Conservation (phyloP, 2,888 invertebrate species). For the Sarcophaga carnaria region DNA sequence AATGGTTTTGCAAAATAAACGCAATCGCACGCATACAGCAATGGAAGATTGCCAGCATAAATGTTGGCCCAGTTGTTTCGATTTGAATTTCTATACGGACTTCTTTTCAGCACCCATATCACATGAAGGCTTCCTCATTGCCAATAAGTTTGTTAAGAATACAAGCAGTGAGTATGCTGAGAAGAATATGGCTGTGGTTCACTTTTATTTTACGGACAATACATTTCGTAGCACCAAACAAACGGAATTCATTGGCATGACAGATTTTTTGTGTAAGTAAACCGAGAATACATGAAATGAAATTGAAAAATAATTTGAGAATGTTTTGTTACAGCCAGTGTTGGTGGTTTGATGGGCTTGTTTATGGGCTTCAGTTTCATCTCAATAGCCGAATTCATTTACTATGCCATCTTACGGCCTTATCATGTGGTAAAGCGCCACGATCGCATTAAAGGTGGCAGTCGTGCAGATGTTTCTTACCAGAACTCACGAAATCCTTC, state of each 20-base stretch:
- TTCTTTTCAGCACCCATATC: constrained; percentile 84
- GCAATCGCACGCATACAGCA: constrained; percentile 6
- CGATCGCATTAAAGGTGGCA: constrained; percentile 41
- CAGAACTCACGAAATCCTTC: constrained; percentile 28
- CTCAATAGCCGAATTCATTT: constrained; percentile 88
- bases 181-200: constrained; percentile 86
- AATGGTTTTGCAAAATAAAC: constrained; percentile 70
- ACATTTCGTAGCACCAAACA: constrained; percentile 87
- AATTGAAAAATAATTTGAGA: no score
- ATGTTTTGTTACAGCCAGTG: constrained; percentile 85
- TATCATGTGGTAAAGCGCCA: constrained; percentile 73
- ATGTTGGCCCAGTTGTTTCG: constrained; percentile 87
- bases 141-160: constrained; percentile 66
- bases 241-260: constrained; percentile 89
- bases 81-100: constrained; percentile 85
- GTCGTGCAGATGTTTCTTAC: background rate
- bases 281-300: no score
- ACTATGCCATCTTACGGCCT: constrained; percentile 85
- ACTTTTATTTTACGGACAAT: constrained; percentile 87
- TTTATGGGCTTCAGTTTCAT: constrained; percentile 91
- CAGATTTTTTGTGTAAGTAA: constrained; percentile 89
- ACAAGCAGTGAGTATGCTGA: constrained; percentile 68
- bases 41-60: constrained; percentile 80
- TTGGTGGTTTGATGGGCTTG: constrained; percentile 89
- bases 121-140: constrained; percentile 67